phyloP scores from a whole-genome alignment of 2,888 invertebrate genomes.

The Pelosia muscerda region DNA sequence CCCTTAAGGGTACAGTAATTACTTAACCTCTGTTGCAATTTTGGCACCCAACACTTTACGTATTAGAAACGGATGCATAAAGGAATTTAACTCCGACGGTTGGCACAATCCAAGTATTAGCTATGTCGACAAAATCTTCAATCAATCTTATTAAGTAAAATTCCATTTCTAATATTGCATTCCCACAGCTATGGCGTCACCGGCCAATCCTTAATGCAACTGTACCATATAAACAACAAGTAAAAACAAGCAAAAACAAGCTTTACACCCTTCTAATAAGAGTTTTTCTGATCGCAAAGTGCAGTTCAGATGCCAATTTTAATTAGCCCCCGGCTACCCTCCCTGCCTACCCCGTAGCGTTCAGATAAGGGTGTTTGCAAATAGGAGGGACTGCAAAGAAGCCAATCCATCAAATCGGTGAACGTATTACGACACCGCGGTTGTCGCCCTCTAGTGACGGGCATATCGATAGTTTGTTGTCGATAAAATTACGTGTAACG shows the following conservation, averaged over 20 bases:
- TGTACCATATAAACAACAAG: conserved; percentile 17
- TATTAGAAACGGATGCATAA: conserved; percentile 12
- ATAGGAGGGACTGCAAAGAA: conserved; percentile 85
- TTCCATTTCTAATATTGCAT: conserved; percentile 58
- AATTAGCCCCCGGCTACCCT: conserved; percentile 75
- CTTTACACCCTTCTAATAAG: conserved; percentile 52
- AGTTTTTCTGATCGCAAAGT: conserved; percentile 34
- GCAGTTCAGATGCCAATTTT: conserved; percentile 78
- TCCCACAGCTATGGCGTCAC: conserved; percentile 47
- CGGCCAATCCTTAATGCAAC: conserved; percentile 44
- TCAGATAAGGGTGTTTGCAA: conserved; percentile 86
- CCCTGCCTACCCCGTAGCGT: conserved; percentile 54
- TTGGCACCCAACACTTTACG: conserved; percentile 17
- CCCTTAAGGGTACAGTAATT: conserved; percentile 8
- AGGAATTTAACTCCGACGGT: conserved; percentile 17
- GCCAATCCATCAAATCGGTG: conserved; percentile 86
- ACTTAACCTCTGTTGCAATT: conserved; percentile 15
- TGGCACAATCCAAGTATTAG: conserved; percentile 27
- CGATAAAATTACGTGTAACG: conserved; percentile 3
- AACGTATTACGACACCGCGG: conserved; percentile 84
- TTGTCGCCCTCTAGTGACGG: conserved; percentile 72
- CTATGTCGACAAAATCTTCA: conserved; percentile 40
- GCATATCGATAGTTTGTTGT: conserved; percentile 38
- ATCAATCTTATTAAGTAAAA: conserved; percentile 55
- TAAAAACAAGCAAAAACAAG: conserved; percentile 32